Evolutionary conservation across 2,888 invertebrate species (phyloP), one percentile per base, ranked within the genome.

Genomic region (Chaetoderma sp.): DNA sequence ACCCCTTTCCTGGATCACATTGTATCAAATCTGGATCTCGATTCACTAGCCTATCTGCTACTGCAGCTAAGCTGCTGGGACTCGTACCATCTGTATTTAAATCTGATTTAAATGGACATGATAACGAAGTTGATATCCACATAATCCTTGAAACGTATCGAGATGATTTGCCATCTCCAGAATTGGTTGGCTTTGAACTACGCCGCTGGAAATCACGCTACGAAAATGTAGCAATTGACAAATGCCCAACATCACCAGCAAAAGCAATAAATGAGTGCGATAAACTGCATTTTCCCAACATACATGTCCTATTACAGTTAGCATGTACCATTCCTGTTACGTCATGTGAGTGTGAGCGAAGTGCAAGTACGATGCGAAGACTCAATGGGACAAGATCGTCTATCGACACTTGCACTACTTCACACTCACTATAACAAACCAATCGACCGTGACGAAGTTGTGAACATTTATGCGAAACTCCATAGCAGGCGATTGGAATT

Each of bases 1-100:
- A 56, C 57, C 27, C 60, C 60, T 21, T 59, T 59, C 60, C n/a
- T 59, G 55, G 55, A 58, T 28, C 55, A 57, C 23, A 50, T 59
- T 16, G 16, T 18, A 18, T 16, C 16, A n/a, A n/a, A 25, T 60
- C 55, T n/a, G n/a, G n/a, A n/a, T n/a, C n/a, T n/a, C n/a, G n/a
- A n/a, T n/a, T n/a, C n/a, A n/a, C n/a, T n/a, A 28, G 18, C 16
- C 6, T 6, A 21, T 18, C 16, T 13, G 10, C 39, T 36, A 13
- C 10, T 36, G 39, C 10, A 36, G 39, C 39, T n/a, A 10, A 36
- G 10, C 10, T 36, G 10, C 39, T n/a, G n/a, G n/a, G n/a, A n/a
- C n/a, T n/a, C n/a, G n/a, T n/a, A n/a, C n/a, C n/a, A n/a, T n/a
- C n/a, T n/a, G n/a, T n/a, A n/a, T n/a, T n/a, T n/a, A n/a, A n/a